Base-by-base conservation (phyloP, 2,797 vertebrate species). In the Chloroceryle inda region DNA sequence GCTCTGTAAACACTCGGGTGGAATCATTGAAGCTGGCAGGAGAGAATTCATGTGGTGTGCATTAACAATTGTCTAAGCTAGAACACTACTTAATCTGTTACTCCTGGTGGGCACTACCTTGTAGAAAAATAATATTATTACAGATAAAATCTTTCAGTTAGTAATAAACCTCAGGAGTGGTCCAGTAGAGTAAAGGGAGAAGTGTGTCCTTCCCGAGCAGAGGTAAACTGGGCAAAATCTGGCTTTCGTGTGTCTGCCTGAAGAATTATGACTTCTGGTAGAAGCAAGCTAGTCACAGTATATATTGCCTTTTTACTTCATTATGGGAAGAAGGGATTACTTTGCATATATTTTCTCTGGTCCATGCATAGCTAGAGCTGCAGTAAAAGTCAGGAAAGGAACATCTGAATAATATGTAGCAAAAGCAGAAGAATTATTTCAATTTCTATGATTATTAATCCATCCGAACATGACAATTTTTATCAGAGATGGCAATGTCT, bases 121-220 rank as follows among this genome's bases (percentile, higher is more conserved):
- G 74, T 85, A 77, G 84, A 87, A 93, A 93, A 96, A 92, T 52
- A 82, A 80, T 88, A 73, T 92, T 87, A 59, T 92, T 94, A 66
- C 37, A 88, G 85, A 93, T 95, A 81, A 3, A 88, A 90, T 95
- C 76, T 94, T 90, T 53, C 7, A 9, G 80, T 73, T 85, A 67
- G 86, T 71, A 71, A 88, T 85, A 95, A 93, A 87, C 26, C 67
- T 79, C 63, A 59, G 77, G 62, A 94, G 83, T 38, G 62, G 64
- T 64, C 82, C 78, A 62, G 31, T 15, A 3, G 63, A 78, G 76
- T 75, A 92, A 56, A 24, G 38, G 73, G 50, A 88, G 58, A 81
- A 90, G 11, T 15, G 35, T 75, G 53, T 75, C 75, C 38, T 88
- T 93, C 35, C 26, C 66, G 35, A 87, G 67, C 44, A 76, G 44